Percentiles rank a stretch among this genome's conserved stretches.
phyloP scores from a whole-genome alignment of 2,888 invertebrate genomes.

The Torymus texanus region DNA sequence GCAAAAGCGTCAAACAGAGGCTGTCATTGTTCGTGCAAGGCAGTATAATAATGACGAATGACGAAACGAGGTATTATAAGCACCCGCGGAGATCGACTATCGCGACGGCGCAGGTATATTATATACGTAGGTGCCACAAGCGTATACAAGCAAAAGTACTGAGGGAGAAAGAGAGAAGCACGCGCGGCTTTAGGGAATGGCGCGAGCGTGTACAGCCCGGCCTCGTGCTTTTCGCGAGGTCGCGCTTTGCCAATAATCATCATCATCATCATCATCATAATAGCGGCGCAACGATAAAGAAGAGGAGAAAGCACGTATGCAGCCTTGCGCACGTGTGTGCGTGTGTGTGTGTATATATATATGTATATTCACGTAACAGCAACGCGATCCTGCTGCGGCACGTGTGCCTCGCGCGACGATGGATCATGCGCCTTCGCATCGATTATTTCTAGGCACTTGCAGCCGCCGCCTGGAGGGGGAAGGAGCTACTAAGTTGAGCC shows the following conservation, averaged over 20 bases:
- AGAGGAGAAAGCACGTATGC: neutral
- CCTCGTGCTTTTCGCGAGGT: constrained; percentile 12
- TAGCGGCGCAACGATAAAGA: neutral
- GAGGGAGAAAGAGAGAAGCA: too few species aligned
- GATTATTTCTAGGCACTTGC: neutral
- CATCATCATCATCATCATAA: neutral
- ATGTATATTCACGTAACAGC: neutral
- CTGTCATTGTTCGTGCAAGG: constrained; percentile 16
- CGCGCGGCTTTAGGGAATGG: neutral
- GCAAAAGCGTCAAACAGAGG: neutral
- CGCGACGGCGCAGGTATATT: too few species aligned
- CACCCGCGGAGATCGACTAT: too few species aligned
- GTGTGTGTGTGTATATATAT: too few species aligned
- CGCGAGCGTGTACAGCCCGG: neutral
- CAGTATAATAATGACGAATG: constrained; percentile 20
- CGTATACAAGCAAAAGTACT: too few species aligned
- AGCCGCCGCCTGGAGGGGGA: too few species aligned
- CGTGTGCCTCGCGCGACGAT: too few species aligned
- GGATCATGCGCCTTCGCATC: neutral
- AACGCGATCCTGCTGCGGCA: neutral
- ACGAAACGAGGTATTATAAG: constrained; percentile 5
- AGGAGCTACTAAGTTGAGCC: too few species aligned
- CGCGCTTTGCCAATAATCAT: constrained; percentile 10
- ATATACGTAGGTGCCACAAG: too few species aligned
- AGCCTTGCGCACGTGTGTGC: too few species aligned